Percentiles rank a stretch among this genome's conserved stretches.
Evolutionary conservation across 2,113 vertebrate species (phyloP).

Genomic region (Castor canadensis): DNA sequence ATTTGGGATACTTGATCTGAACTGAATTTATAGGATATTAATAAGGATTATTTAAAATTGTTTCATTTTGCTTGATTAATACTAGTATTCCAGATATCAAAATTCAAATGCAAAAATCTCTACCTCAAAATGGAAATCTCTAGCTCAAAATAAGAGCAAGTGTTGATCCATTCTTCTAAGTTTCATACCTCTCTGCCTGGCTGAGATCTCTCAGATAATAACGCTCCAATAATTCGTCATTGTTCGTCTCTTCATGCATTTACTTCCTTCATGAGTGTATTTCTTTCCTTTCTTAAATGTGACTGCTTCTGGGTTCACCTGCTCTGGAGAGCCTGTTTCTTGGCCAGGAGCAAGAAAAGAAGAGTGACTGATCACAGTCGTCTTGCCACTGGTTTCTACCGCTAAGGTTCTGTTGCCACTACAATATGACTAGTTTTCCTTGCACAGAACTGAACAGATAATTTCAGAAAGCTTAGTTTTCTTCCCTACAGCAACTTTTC

Average conservation of each 20-base stretch:
- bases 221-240: not conserved
- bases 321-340: not conserved
- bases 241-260: not conserved
- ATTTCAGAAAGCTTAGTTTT: not conserved
- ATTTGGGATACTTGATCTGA: not conserved
- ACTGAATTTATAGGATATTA: not conserved
- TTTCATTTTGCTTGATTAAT: not conserved
- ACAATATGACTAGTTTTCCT: not conserved
- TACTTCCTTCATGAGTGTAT: not conserved
- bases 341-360: not conserved
- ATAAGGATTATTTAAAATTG: not conserved
- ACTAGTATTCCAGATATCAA: not conserved
- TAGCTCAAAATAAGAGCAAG: not conserved
- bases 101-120: not conserved
- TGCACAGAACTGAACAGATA: rapidly evolving
- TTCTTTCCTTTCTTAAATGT: not conserved
- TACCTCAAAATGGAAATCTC: not conserved
- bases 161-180: not conserved
- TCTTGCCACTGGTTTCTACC: not conserved
- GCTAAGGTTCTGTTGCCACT: not conserved
- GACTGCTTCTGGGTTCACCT: not conserved
- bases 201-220: not conserved
- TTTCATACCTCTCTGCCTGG: not conserved
- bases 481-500: not conserved
- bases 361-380: not conserved